A percentile compares a stretch with the other conserved stretches of the same genome.
Evolutionary conservation across 2,888 invertebrate species (phyloP).

Genomic region (Lasioglossum oenotherae): DNA sequence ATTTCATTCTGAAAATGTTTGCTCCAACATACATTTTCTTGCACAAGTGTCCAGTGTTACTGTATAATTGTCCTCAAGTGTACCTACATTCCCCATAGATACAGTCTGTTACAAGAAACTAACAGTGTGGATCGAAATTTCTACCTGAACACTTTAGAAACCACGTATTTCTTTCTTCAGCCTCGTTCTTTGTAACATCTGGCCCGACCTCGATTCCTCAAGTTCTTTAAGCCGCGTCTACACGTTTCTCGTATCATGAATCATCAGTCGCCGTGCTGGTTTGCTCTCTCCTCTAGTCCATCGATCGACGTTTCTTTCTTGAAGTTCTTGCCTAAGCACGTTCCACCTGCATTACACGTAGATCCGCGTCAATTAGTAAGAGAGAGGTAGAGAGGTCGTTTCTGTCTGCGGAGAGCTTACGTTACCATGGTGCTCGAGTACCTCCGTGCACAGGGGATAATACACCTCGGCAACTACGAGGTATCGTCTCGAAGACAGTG

Average conservation of each 20-base stretch:
- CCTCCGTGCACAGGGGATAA: constrained; percentile 55
- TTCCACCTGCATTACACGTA: constrained; percentile 29
- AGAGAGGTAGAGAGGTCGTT: constrained; percentile 25
- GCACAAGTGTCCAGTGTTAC: neutral
- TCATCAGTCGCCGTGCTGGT: neutral
- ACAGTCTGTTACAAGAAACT: neutral
- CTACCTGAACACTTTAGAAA: neutral
- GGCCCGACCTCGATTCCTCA: neutral
- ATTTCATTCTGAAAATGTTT: too few relatives aligned
- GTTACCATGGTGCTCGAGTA: constrained; percentile 59
- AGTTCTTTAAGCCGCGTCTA: neutral
- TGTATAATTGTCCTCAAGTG: neutral
- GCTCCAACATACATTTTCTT: neutral
- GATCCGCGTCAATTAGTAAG: constrained; percentile 43
- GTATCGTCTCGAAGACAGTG: constrained; percentile 33
- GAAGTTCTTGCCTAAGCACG: constrained; percentile 15
- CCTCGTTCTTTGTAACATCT: neutral
- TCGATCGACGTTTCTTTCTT: constrained; percentile 25
- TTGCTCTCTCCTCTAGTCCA: neutral
- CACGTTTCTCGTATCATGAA: constrained; percentile 5
- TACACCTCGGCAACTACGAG: constrained; percentile 47
- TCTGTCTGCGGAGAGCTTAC: constrained; percentile 56
- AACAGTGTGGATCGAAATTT: neutral
- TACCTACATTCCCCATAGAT: neutral
- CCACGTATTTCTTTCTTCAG: neutral